Evolutionary conservation across 64 coral and sea anemone genomes (phyloP), one percentile per base, ranked within the genome.

Genomic region (Montipora capricornis): DNA sequence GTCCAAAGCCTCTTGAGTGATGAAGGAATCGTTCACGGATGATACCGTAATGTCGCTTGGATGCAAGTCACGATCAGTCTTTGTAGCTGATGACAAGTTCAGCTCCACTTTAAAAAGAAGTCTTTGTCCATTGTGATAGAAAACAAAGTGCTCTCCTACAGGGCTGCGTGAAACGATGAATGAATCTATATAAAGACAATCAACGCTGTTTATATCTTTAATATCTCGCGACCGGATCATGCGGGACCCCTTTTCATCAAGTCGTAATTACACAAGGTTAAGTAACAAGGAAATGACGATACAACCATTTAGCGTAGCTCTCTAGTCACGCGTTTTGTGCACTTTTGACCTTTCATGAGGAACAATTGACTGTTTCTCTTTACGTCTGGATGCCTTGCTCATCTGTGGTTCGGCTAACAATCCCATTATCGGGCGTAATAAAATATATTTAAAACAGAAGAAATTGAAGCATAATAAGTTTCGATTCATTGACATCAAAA

Each of bases 211-310:
- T 8, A 51, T 22, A 60, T 26, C 24, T 26, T 26, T 26, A 26
- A 26, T 26, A 26, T 82, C 80, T 15, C 45, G 74, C 44, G 13
- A 16, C 9, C 47, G 10, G 10, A 19, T 59, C 81, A 84, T 68
- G 81, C 74, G 74, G 70, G 81, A 84, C 81, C 17, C 66, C 62
- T 47, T 17, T 8, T 47, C 46, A 45, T 16, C 19, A 67, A 84
- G 6, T 68, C 8, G 44, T 74, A 47, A 47, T 62, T 51, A 79
- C 80, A 45, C 17, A 82, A n/a, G n/a, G n/a, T n/a, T n/a, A n/a
- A n/a, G n/a, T n/a, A n/a, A n/a, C n/a, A n/a, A 61, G 52, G 64
- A 16, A 19, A 16, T 68, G 12, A 59, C 1, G 12, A 59, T 68
- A 68, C 13, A 68, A 68, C 53, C 53, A 57, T 8, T 8, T 0